phyloP scores from a whole-genome alignment of 2,888 invertebrate genomes.

The Periphyllus acericola region DNA sequence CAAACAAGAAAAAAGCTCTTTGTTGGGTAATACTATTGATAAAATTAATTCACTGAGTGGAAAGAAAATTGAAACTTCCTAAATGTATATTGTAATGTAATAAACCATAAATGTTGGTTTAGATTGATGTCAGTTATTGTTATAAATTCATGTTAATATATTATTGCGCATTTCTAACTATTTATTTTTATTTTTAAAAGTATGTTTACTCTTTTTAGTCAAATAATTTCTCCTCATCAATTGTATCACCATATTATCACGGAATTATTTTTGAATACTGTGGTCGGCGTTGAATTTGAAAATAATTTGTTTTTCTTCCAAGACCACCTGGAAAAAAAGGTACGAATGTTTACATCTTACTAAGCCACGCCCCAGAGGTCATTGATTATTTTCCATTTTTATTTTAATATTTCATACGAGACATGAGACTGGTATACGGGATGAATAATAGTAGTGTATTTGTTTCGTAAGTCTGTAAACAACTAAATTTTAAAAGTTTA shows the following conservation, averaged over 20 bases:
- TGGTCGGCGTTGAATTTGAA: not conserved
- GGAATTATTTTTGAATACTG: not conserved
- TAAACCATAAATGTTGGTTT: not conserved
- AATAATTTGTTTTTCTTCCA: slow-evolving; percentile 22
- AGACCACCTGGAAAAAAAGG: slow-evolving; percentile 4
- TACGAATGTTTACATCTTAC: slow-evolving; percentile 43
- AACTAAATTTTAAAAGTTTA: not conserved
- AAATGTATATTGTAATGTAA: slow-evolving; percentile 9
- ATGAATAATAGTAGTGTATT: not conserved
- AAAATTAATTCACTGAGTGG: slow-evolving; percentile 30
- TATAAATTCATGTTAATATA: not conserved
- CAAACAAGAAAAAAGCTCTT: slow-evolving; percentile 72
- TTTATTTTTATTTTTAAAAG: not conserved
- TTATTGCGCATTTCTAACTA: not conserved
- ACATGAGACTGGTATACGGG: too few relatives aligned
- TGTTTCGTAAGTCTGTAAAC: not conserved
- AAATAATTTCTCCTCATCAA: not conserved
- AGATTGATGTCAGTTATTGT: slow-evolving; percentile 3
- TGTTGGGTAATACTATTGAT: slow-evolving; percentile 26
- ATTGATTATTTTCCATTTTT: slow-evolving; percentile 60
- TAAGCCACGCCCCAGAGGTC: slow-evolving; percentile 55
- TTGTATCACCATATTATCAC: not conserved
- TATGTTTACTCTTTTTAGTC: too few relatives aligned
- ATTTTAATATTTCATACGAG: slow-evolving; percentile 7
- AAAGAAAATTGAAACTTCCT: slow-evolving; percentile 15